Conservation (phyloP, 2,888 invertebrate genomes). For the Clistopyga incitator region DNA sequence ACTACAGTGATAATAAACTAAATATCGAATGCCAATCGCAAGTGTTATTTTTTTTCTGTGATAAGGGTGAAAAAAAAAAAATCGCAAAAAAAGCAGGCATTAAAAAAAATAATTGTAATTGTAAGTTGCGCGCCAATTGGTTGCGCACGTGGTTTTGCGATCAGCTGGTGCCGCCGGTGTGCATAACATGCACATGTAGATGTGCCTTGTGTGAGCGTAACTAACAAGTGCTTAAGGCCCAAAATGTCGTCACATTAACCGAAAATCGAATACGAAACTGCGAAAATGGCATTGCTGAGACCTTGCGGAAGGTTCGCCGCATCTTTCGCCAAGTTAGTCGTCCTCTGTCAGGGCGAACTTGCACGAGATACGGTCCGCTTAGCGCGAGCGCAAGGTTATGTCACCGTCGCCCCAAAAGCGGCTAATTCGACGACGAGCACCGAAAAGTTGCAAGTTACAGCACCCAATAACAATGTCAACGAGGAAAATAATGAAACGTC, state of each 20-base stretch:
- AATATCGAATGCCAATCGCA: background rate
- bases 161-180: slow-evolving; percentile 9
- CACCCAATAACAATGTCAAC: background rate
- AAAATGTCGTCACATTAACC: background rate
- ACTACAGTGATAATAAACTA: slow-evolving; percentile 3
- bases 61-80: no score
- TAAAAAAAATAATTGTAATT: no score
- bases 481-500: no score
- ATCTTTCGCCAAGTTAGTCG: slow-evolving; percentile 18
- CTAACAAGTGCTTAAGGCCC: no score
- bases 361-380: background rate
- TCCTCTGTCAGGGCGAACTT: slow-evolving; percentile 16
- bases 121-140: no score
- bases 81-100: no score
- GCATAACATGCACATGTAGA: no score
- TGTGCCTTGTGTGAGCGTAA: background rate
- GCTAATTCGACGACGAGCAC: background rate
- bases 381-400: slow-evolving; percentile 56
- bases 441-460: slow-evolving; percentile 15
- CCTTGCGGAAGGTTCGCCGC: slow-evolving; percentile 36
- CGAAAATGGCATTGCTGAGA: slow-evolving; percentile 63
- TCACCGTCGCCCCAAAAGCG: slow-evolving; percentile 9
- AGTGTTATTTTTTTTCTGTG: background rate
- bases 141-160: background rate
- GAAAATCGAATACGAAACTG: background rate